A percentile compares a stretch with the other conserved stretches of the same genome.
phyloP scores from a whole-genome alignment of 2,797 vertebrate species.

The Leptatherina wallacei region DNA sequence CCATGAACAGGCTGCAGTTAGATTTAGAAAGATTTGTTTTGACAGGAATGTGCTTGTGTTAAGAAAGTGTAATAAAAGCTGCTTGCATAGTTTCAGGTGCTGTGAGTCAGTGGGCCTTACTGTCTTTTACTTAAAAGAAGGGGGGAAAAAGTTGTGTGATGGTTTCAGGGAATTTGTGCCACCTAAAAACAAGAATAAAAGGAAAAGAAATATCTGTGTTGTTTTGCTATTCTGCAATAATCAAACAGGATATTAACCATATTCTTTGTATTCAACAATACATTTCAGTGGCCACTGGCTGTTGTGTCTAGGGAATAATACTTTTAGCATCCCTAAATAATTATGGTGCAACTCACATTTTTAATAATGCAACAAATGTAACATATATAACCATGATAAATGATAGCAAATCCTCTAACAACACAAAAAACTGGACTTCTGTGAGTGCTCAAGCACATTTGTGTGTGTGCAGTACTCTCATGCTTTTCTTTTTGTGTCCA shows the following conservation, averaged over 20 bases:
- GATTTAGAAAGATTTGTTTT: constrained; percentile 31
- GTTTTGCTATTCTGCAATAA: neutral
- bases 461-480: neutral
- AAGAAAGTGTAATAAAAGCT: constrained; percentile 14
- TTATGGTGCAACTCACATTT: neutral
- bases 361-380: neutral
- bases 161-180: no score
- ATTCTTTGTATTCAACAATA: neutral
- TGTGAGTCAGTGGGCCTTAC: neutral
- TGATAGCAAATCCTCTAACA: neutral
- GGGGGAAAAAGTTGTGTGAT: neutral
- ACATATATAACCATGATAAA: neutral
- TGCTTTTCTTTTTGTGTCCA: neutral
- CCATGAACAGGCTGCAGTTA: neutral
- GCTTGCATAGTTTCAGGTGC: constrained; percentile 6
- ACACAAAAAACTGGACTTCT: neutral
- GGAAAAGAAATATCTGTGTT: neutral
- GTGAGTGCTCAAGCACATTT: neutral
- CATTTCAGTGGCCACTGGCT: neutral
- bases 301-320: neutral
- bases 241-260: neutral
- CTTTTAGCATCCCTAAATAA: no score
- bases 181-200: no score
- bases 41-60: constrained; percentile 19
- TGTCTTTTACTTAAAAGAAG: constrained; percentile 1